Percentiles rank a stretch among this genome's conserved stretches.
Conservation (phyloP, 2,113 vertebrate genomes). For the Chelonoidis abingdonii region DNA sequence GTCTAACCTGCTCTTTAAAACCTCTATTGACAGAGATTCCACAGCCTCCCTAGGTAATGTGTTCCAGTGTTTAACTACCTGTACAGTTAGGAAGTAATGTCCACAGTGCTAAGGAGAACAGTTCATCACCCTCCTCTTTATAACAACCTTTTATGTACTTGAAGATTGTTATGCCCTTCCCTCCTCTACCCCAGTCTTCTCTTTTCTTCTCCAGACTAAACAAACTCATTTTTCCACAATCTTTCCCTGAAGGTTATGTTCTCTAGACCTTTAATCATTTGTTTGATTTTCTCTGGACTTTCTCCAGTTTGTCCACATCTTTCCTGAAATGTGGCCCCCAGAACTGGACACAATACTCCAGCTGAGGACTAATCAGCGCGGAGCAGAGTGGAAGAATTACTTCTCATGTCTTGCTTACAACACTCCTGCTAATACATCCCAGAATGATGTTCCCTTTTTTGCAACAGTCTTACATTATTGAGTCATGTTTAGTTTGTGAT, state of each 20-base stretch:
- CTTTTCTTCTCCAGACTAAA: neutral
- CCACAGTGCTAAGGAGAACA: neutral
- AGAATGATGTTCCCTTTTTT: neutral
- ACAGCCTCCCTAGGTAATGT: neutral
- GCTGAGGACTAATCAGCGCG: neutral
- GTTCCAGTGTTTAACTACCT: neutral
- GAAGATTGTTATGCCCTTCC: neutral
- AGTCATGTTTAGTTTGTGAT: neutral
- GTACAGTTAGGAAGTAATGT: neutral
- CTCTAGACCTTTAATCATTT: neutral
- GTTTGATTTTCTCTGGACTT: neutral
- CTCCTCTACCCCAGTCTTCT: neutral
- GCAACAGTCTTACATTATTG: neutral
- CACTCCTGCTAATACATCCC: neutral
- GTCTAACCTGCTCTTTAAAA: neutral
- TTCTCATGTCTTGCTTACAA: neutral
- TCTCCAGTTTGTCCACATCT: neutral
- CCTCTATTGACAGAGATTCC: neutral
- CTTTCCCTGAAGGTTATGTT: neutral
- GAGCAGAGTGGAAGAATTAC: neutral
- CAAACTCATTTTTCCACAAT: neutral
- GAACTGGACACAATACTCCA: neutral
- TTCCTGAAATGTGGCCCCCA: neutral
- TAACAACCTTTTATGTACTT: neutral
- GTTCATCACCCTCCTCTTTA: neutral